Evolutionary conservation across 2,113 vertebrate species (phyloP).

Genomic region (Phasianus colchicus): DNA sequence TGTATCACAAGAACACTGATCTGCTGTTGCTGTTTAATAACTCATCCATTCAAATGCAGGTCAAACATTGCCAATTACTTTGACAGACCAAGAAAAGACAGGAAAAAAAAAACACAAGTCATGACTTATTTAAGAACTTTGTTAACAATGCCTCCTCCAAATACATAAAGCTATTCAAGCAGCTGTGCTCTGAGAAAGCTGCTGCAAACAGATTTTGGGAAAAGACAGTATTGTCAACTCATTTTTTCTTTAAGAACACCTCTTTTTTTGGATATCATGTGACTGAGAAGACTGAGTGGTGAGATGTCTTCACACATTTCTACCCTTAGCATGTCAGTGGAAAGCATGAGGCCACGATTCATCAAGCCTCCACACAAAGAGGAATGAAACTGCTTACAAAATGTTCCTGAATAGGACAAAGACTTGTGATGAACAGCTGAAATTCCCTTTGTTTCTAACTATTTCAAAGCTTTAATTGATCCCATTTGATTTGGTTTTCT

Average conservation of each 20-base stretch:
- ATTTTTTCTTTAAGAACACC: background rate
- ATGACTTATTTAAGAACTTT: background rate
- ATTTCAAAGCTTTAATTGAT: background rate
- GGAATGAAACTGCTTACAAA: background rate
- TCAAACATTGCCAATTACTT: background rate
- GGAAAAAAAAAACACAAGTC: background rate
- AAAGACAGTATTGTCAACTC: fast-evolving
- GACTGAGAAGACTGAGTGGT: background rate
- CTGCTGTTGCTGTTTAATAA: background rate
- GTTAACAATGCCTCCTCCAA: background rate
- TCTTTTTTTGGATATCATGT: background rate
- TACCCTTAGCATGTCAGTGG: background rate
- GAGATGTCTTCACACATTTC: background rate
- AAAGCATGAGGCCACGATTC: background rate
- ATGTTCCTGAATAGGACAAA: background rate
- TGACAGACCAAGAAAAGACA: background rate
- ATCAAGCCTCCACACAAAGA: background rate
- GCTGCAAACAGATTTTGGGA: background rate
- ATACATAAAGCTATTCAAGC: background rate
- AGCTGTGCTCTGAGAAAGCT: background rate
- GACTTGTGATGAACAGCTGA: background rate
- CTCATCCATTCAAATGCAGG: fast-evolving
- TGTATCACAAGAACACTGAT: background rate
- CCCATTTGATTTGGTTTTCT: background rate
- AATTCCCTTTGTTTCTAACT: background rate